Evolutionary conservation across 2,113 vertebrate species (phyloP).

Genomic region (Emydura subglobosa): DNA sequence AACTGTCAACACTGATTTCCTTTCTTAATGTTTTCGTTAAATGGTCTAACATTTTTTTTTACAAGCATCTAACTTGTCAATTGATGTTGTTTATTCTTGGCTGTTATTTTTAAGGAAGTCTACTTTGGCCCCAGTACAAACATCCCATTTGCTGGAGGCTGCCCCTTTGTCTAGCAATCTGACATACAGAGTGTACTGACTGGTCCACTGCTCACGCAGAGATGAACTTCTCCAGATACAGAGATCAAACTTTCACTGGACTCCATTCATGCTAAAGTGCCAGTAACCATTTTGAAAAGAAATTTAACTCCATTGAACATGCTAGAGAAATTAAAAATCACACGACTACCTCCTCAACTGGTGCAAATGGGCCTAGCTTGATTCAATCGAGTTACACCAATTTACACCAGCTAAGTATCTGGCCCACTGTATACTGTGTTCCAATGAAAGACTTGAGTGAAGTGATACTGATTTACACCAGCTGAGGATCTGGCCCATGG

Average conservation of each 20-base stretch:
- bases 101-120: slow-evolving; percentile 60
- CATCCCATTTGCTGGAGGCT: slow-evolving; percentile 54
- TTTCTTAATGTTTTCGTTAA: slow-evolving; percentile 29
- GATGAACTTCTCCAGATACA: neutral
- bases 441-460: neutral
- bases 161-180: slow-evolving; percentile 39
- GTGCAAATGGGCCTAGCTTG: neutral
- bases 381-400: neutral
- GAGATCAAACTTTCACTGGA: slow-evolving; percentile 34
- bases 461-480: neutral
- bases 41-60: neutral
- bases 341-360: neutral
- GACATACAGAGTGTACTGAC: neutral
- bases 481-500: too few relatives aligned
- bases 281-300: neutral
- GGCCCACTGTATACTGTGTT: neutral
- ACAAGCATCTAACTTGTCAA: slow-evolving; percentile 54
- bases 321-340: slow-evolving; percentile 12
- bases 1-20: slow-evolving; percentile 55
- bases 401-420: neutral
- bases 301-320: neutral
- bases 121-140: slow-evolving; percentile 39
- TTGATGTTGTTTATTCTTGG: slow-evolving; percentile 40
- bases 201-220: neutral
- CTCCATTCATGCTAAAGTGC: slow-evolving; percentile 15